Conservation (phyloP, 23 tunicate species). For the Phallusia fumigata region DNA sequence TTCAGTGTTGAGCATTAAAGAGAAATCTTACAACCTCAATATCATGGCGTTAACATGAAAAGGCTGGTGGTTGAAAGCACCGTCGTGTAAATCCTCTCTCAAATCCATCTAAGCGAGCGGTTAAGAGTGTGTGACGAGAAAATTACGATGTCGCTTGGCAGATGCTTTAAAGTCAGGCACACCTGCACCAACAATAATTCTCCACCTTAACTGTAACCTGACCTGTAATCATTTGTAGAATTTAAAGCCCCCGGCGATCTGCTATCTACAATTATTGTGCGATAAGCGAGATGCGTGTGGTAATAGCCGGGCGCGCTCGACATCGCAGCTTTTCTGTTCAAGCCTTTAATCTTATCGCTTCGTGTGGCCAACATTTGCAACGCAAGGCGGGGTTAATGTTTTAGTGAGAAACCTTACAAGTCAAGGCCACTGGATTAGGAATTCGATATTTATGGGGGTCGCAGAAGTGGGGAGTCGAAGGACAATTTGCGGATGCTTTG, state of each 20-base stretch:
- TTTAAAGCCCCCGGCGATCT: background rate
- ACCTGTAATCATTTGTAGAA: background rate
- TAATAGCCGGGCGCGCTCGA: background rate
- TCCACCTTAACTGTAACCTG: background rate
- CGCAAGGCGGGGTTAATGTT: no score
- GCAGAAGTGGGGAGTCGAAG: no score
- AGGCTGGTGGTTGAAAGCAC: no score
- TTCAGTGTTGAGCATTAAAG: no score
- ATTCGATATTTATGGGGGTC: no score
- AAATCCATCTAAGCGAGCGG: background rate
- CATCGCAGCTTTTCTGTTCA: no score
- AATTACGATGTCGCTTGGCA: background rate
- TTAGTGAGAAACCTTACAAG: no score
- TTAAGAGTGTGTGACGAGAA: background rate
- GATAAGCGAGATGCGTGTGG: background rate
- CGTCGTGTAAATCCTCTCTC: background rate
- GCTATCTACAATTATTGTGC: background rate
- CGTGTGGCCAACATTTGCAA: background rate
- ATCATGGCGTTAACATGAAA: no score
- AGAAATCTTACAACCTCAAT: no score
- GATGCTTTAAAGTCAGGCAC: background rate
- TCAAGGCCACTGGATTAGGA: no score
- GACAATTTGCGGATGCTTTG: no score
- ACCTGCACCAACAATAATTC: slow-evolving; percentile 13
- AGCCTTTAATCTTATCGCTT: background rate